Conservation (phyloP, 2,797 vertebrate species). For the Acanthis flammea region DNA sequence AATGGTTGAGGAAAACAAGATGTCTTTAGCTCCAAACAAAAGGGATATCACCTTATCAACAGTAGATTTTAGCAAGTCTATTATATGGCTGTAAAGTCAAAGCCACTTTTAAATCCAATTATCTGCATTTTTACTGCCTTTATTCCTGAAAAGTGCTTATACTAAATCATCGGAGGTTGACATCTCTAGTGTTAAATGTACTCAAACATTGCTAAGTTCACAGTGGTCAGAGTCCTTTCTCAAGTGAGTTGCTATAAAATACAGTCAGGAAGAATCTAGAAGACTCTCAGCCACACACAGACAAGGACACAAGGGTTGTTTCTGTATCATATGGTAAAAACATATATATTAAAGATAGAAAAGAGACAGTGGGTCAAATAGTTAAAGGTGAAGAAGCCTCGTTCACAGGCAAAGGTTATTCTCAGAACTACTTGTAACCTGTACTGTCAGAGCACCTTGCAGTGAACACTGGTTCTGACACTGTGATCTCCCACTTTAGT, state of each 20-base stretch:
- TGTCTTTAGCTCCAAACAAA: conserved; percentile 33
- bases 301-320: background rate
- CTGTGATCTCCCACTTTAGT: background rate
- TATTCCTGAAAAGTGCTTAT: conserved; percentile 52
- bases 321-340: background rate
- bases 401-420: background rate
- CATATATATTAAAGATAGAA: background rate
- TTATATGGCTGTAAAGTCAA: conserved; percentile 29
- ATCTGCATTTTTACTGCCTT: conserved; percentile 52
- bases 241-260: background rate
- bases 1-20: conserved; percentile 26
- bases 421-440: background rate
- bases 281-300: background rate
- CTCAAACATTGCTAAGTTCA: background rate
- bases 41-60: conserved; percentile 22
- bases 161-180: conserved; percentile 39
- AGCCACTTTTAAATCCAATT: conserved; percentile 49
- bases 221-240: background rate
- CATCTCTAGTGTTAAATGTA: conserved; percentile 31
- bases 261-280: background rate
- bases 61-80: background rate
- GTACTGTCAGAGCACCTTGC: background rate
- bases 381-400: background rate
- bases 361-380: background rate
- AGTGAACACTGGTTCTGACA: background rate